phyloP scores from a whole-genome alignment of 1,140 invertebrate genomes.

The Leptinotarsa undecemlineata region DNA sequence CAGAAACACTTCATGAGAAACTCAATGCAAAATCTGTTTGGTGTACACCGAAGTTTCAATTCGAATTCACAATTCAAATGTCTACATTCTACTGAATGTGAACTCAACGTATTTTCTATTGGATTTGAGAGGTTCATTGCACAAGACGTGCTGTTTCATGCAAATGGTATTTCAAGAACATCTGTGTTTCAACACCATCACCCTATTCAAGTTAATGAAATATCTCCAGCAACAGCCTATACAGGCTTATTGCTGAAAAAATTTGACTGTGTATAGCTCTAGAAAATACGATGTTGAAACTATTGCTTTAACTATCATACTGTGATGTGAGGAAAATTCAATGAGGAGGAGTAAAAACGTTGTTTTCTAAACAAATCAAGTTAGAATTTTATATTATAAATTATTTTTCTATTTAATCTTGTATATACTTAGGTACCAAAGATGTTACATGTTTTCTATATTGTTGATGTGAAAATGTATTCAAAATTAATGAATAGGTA shows the following conservation, averaged over 20 bases:
- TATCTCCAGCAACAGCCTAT: not conserved
- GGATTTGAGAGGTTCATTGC: no score
- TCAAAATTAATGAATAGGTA: slow-evolving; percentile 8
- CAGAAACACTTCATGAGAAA: no score
- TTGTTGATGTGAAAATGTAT: slow-evolving; percentile 29
- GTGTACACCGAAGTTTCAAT: no score
- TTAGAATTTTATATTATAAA: slow-evolving; percentile 22
- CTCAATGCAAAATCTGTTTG: no score
- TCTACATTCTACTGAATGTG: no score
- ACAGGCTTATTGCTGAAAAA: not conserved
- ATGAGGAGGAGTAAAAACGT: not conserved
- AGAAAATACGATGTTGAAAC: slow-evolving; percentile 1
- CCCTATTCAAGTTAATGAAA: not conserved
- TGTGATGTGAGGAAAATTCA: slow-evolving; percentile 12
- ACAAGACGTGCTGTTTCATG: no score
- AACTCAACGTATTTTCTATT: no score
- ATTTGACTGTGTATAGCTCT: not conserved
- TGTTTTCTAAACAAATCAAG: slow-evolving; percentile 14
- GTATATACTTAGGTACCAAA: slow-evolving; percentile 27
- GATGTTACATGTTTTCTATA: slow-evolving; percentile 29
- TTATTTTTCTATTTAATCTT: slow-evolving; percentile 26
- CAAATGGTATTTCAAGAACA: no score
- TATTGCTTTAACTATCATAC: slow-evolving; percentile 12
- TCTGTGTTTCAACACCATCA: no score
- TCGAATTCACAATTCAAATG: no score